Base-by-base conservation (phyloP, 2,888 invertebrate species). In the Operophtera brumata region DNA sequence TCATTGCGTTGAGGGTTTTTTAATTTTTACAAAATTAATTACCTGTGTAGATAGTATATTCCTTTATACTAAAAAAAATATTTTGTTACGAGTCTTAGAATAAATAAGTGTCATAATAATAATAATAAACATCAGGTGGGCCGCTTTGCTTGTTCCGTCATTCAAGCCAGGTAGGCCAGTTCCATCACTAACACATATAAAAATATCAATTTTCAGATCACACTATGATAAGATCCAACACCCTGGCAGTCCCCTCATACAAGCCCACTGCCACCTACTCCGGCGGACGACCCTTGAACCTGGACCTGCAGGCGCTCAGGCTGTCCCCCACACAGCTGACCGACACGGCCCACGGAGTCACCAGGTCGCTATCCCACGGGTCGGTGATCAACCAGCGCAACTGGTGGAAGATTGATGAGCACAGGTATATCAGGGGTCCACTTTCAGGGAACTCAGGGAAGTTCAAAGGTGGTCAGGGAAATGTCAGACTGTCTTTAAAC, bases 311-410 rank as follows among this genome's bases (percentile, higher is more conserved):
- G 51, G 84, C 86, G 1, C 69, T 88, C 8, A 73, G 86, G 1
- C 64, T 89, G 5, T 86, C 88, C 1, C 84, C 89, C 4, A 84
- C 86, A 0, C 88, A 87, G 59, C 67, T 86, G 6, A 73, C 84
- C 0, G 84, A 86, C 63, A 82, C 84, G 2, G 84, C 86, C 0
- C 86, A 86, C 47, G 89, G 90, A 0, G 91, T 90, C 32, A 93
- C 93, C 59, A 90, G 94, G 36, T 93, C 93, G 3, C 74, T 93
- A 3, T 93, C 93, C 0, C 93, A 93, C 67, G 93, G 93, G 2
- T 93, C 93, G 1, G 93, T 93, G 0, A 91, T 92, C 11, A 92
- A 85, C 62, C 90, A 87, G 50, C 82, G 83, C 5, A 82, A 84
- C 61, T 89, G 88, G 82, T 92, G 92, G 84, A 84, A 91, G 25